phyloP scores from a whole-genome alignment of 2,888 invertebrate species.

The Volucella bombylans region DNA sequence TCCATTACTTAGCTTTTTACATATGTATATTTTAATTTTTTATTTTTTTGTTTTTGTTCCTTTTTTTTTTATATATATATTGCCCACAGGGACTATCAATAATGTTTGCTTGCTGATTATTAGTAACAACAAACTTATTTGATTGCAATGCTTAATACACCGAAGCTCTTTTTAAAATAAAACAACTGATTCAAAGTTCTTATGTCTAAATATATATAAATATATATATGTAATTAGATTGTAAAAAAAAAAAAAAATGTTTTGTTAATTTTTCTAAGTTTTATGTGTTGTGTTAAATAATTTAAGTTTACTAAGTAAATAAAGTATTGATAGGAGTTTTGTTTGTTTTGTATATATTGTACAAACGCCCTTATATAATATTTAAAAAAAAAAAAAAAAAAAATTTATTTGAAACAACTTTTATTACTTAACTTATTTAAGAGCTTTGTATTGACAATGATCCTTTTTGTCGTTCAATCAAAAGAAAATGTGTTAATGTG shows the following conservation, averaged over 20 bases:
- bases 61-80: conserved; percentile 1
- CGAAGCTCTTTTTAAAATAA: neutral
- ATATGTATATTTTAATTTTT: conserved; percentile 11
- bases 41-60: neutral
- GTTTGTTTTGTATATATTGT: conserved; percentile 23
- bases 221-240: neutral
- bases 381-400: neutral
- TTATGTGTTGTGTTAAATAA: conserved; percentile 4
- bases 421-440: conserved; percentile 5
- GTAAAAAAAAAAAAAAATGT: conserved; percentile 9
- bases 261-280: conserved; percentile 3
- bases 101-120: too few relatives aligned
- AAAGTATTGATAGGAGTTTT: neutral
- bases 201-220: too few relatives aligned
- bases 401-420: conserved; percentile 6
- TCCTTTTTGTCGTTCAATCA: conserved; percentile 32
- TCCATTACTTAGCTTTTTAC: conserved; percentile 23
- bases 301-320: conserved; percentile 3
- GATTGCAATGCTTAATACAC: neutral
- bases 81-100: too few relatives aligned
- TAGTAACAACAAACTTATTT: neutral
- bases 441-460: conserved; percentile 23
- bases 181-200: neutral
- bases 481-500: conserved; percentile 14
- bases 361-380: conserved; percentile 10